phyloP scores from a whole-genome alignment of 2,888 invertebrate species.

The Cataglyphis cursor region DNA sequence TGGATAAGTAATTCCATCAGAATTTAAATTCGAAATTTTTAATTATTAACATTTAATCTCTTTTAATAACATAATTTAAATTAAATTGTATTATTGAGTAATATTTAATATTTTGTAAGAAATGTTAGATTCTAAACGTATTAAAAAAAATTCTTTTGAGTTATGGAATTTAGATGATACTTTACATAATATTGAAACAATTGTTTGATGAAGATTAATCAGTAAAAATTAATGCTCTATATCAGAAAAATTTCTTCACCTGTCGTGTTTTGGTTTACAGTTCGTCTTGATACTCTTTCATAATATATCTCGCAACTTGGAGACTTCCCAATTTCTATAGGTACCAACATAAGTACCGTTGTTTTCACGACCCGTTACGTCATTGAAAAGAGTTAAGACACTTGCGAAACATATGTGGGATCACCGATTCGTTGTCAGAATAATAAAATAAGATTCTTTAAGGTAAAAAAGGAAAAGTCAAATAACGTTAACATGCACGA shows the following conservation, averaged over 20 bases:
- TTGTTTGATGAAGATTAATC: not conserved
- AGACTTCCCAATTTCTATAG: constrained; percentile 57
- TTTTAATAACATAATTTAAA: not conserved
- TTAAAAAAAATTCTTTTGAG: not conserved
- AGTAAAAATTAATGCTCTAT: not conserved
- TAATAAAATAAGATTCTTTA: not conserved
- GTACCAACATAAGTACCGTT: constrained; percentile 51
- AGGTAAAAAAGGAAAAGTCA: not conserved
- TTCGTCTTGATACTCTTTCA: not conserved
- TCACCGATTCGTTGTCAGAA: not conserved
- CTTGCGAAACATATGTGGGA: constrained; percentile 7
- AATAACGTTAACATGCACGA: not conserved
- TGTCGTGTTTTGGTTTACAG: not conserved
- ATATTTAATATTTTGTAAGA: not conserved
- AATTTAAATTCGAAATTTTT: not conserved
- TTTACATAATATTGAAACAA: not conserved
- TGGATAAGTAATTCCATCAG: not conserved
- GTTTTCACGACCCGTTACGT: constrained; percentile 52
- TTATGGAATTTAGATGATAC: not conserved
- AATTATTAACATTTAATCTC: not conserved
- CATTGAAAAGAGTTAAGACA: constrained; percentile 47
- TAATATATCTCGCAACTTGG: constrained; percentile 18
- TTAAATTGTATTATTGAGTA: not conserved
- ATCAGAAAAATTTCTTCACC: not conserved
- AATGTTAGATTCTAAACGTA: not conserved